These are phyloP conservation scores for Holotrichia oblita DNA, from an alignment of 1,140 invertebrate genomes.

Conservation along the genomic window DNA sequence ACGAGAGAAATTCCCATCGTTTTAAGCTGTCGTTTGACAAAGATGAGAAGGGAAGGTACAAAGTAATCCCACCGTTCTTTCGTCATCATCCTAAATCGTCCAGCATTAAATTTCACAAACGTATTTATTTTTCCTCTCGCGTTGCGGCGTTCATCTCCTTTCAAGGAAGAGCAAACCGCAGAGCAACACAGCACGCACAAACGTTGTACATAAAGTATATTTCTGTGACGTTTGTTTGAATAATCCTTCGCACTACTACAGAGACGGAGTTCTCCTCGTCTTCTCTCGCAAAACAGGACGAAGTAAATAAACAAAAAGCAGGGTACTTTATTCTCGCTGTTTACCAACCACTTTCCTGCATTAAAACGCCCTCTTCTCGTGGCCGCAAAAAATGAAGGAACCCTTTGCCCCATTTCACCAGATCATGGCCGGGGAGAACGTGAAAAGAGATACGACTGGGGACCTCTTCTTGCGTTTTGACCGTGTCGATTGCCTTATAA, in stretches of 20 bases:
- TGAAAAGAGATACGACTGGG: neutral
- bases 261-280: neutral
- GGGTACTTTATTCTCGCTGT: neutral
- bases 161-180: neutral
- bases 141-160: neutral
- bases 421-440: neutral
- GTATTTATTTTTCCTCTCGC: neutral
- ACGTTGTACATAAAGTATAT: too few species aligned
- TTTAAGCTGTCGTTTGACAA: neutral
- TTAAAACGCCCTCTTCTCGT: neutral
- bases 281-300: too few species aligned
- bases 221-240: neutral
- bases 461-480: neutral
- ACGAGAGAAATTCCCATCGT: neutral
- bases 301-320: constrained; percentile 2
- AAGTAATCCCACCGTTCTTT: neutral
- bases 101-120: neutral
- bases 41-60: neutral
- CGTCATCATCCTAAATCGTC: neutral
- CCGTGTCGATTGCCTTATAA: too few species aligned
- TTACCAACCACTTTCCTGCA: neutral
- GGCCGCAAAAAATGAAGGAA: neutral
- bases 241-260: neutral
- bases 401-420: neutral
- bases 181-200: neutral